A percentile compares a stretch with the other conserved stretches of the same genome.
phyloP scores from a whole-genome alignment of 53 echinoderm and acorn worm species.

The Mesocentrotus franciscanus region DNA sequence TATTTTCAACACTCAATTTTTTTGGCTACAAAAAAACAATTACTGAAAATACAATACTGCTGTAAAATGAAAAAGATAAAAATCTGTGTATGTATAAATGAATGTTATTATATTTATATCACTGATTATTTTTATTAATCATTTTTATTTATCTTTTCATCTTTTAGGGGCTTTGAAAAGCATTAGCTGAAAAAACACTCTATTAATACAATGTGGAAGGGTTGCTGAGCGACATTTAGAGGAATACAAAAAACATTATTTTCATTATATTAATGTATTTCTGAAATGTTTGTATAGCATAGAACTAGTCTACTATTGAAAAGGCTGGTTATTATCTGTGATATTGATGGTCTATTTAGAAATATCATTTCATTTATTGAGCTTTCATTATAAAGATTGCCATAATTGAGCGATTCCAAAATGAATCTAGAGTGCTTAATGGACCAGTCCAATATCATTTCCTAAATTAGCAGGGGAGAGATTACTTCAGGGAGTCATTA shows the following conservation, averaged over 20 bases:
- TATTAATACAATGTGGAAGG: no score
- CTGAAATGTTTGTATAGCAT: not conserved
- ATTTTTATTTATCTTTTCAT: no score
- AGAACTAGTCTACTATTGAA: not conserved
- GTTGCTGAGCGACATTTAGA: no score
- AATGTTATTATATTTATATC: no score
- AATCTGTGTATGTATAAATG: no score
- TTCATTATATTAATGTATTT: not conserved
- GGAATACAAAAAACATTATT: not conserved
- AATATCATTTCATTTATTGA: not conserved
- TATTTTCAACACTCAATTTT: no score
- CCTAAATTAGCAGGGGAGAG: not conserved
- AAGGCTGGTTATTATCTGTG: not conserved
- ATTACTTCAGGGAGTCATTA: not conserved
- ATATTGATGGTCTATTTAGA: not conserved
- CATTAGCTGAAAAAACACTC: no score
- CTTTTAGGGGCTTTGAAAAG: no score
- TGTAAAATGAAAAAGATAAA: no score
- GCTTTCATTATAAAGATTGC: not conserved
- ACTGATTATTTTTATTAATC: no score
- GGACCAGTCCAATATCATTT: not conserved
- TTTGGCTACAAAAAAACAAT: no score
- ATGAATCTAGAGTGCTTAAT: constrained; percentile 7
- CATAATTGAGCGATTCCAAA: not conserved
- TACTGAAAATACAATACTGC: no score